Evolutionary conservation across 2,797 vertebrate species (phyloP).

Genomic region (Danio albolineatus): DNA sequence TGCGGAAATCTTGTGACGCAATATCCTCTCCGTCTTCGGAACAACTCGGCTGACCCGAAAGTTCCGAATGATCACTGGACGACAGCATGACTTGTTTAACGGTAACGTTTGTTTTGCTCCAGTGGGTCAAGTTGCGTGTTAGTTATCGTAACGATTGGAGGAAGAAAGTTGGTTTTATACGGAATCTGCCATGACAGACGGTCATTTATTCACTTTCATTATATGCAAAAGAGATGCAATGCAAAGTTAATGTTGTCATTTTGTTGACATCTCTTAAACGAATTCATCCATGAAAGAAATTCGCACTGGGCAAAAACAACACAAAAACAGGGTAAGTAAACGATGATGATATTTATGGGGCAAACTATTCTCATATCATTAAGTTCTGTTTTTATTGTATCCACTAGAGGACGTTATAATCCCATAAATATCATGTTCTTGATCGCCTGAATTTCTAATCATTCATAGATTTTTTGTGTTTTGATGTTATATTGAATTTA

Average conservation of each 20-base stretch:
- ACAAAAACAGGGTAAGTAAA: background rate
- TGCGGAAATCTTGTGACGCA: slow-evolving; percentile 61
- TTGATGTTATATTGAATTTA: no score
- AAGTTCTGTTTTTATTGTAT: background rate
- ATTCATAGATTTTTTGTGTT: background rate
- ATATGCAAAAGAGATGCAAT: background rate
- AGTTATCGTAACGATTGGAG: background rate
- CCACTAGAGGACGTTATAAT: slow-evolving; percentile 66
- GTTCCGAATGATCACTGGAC: slow-evolving; percentile 30
- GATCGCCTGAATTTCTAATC: no score
- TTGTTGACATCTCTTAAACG: background rate
- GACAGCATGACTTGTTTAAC: background rate
- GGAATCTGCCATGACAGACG: slow-evolving; percentile 15
- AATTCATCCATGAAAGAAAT: background rate
- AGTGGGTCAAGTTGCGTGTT: background rate
- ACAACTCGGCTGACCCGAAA: slow-evolving; percentile 37
- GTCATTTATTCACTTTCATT: background rate
- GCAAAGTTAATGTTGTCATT: background rate
- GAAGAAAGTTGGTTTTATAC: background rate
- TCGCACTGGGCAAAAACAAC: background rate
- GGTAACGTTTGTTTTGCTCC: background rate
- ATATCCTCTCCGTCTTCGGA: slow-evolving; percentile 64
- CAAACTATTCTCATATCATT: background rate
- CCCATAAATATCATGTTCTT: background rate
- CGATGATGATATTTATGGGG: no score